Percentiles rank a stretch among this genome's conserved stretches.
Conservation (phyloP, 30 jellyfish, hydroid and myxozoan species). For the Nemopilema nomurai region DNA sequence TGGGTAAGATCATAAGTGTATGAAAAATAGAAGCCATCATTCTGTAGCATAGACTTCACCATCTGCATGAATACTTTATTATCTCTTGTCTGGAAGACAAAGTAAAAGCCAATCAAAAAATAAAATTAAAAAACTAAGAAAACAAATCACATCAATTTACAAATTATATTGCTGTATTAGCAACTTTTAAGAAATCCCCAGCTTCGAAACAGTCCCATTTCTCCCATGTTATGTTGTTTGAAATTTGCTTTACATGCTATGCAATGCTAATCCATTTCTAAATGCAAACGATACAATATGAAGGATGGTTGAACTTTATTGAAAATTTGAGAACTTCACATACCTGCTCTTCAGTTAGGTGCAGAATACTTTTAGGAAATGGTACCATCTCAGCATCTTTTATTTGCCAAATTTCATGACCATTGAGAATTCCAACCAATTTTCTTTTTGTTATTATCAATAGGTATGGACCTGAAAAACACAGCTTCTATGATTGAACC, state of each 20-base stretch:
- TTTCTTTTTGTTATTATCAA: conserved; percentile 82
- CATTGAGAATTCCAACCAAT: conserved; percentile 85
- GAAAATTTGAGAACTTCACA: no score
- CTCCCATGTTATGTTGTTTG: no score
- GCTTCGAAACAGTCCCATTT: no score
- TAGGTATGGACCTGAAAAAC: conserved; percentile 84
- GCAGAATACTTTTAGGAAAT: conserved; percentile 89
- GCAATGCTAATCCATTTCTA: no score
- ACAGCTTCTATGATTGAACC: background rate
- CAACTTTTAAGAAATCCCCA: no score
- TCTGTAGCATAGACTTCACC: conserved; percentile 73
- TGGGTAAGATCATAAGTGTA: conserved; percentile 94
- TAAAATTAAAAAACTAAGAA: no score
- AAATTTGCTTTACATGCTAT: no score
- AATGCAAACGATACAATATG: no score
- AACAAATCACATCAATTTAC: no score
- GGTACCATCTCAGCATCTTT: conserved; percentile 89
- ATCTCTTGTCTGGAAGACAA: conserved; percentile 77
- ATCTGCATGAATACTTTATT: conserved; percentile 76
- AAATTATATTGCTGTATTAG: no score
- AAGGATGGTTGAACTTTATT: no score
- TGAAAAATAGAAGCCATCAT: conserved; percentile 94
- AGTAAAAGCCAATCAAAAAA: background rate
- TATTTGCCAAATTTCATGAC: conserved; percentile 95
- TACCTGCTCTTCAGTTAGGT: conserved; percentile 97